These are phyloP conservation scores for Tigriopus californicus DNA, from an alignment of 2,888 invertebrate genomes.

Conservation along the genomic window DNA sequence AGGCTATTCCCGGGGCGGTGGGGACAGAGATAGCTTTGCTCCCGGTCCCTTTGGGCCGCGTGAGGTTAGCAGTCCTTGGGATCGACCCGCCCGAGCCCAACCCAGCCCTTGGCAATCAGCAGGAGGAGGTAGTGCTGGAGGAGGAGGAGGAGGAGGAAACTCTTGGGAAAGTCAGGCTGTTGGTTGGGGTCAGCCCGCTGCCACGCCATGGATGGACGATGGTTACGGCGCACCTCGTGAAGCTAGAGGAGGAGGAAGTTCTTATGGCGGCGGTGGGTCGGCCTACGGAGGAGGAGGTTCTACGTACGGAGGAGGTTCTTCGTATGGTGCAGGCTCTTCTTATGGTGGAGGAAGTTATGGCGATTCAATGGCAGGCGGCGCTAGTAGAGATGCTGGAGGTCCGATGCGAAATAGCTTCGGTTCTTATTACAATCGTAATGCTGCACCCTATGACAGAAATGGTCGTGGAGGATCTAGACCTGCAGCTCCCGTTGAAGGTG, in stretches of 20 bases:
- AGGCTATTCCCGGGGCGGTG: too few species aligned
- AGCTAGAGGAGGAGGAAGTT: neutral
- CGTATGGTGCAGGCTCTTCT: neutral
- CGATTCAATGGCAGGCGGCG: neutral
- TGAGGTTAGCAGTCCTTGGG: too few species aligned
- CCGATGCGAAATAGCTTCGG: constrained; percentile 1
- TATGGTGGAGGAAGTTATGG: neutral
- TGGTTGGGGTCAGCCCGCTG: constrained; percentile 1
- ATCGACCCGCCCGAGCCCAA: too few species aligned
- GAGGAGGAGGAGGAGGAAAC: neutral
- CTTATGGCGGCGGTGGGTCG: neutral
- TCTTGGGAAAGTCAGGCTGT: neutral
- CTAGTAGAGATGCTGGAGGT: neutral
- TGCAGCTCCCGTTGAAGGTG: neutral
- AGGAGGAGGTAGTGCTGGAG: constrained; percentile 1
- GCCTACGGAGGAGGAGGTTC: neutral
- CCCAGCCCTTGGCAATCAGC: too few species aligned
- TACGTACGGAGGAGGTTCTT: neutral
- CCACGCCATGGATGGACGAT: neutral
- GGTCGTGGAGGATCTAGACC: constrained; percentile 2
- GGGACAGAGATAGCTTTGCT: too few species aligned
- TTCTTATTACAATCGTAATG: neutral
- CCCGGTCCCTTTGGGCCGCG: too few species aligned
- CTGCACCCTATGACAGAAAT: neutral
- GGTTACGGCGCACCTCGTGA: neutral